phyloP scores from a whole-genome alignment of 2,113 vertebrate genomes.

The Pavo muticus region DNA sequence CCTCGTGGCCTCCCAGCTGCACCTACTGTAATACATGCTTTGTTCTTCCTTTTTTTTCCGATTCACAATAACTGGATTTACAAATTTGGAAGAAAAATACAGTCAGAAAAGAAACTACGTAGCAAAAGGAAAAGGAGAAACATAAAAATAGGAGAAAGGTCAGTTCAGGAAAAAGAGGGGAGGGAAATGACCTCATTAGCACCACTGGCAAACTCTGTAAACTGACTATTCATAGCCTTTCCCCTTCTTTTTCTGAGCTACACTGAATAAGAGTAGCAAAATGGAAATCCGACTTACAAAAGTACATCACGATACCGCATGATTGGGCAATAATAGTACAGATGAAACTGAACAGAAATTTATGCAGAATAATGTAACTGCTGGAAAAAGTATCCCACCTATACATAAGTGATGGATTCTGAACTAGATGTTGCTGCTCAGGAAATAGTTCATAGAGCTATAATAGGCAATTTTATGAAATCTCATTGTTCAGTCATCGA shows the following conservation, averaged over 20 bases:
- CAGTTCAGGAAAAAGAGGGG: neutral
- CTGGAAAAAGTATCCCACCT: neutral
- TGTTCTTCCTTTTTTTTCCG: neutral
- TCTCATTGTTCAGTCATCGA: neutral
- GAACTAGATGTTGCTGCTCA: neutral
- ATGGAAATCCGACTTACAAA: slow-evolving; percentile 15
- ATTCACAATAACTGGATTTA: neutral
- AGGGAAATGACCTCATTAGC: neutral
- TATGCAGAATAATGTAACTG: slow-evolving; percentile 13
- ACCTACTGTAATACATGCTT: neutral
- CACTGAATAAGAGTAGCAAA: neutral
- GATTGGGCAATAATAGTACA: neutral
- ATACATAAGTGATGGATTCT: neutral
- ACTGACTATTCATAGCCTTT: neutral
- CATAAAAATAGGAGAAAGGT: neutral
- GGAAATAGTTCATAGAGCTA: neutral
- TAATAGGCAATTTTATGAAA: neutral
- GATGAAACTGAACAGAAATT: slow-evolving; percentile 4
- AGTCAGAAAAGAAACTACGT: neutral
- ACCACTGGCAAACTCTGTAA: neutral
- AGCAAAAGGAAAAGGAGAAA: neutral
- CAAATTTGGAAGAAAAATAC: neutral
- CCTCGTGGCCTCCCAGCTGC: neutral
- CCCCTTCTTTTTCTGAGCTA: neutral
- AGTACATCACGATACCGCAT: neutral